These are phyloP conservation scores for Halcyon malimbica DNA, from an alignment of 2,113 vertebrate species.

Conservation along the genomic window DNA sequence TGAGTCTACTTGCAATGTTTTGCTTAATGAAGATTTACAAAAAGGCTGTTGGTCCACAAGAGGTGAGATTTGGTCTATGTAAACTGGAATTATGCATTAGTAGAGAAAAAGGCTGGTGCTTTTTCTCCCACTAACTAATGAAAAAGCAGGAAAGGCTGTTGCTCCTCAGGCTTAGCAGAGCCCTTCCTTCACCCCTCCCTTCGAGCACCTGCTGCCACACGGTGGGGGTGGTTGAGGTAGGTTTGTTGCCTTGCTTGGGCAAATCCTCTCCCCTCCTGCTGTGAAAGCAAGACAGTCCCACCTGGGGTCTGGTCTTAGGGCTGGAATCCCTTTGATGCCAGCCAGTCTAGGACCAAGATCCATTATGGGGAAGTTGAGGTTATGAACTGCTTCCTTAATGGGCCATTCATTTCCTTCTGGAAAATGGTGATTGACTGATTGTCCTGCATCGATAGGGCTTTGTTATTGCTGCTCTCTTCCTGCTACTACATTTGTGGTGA, in stretches of 20 bases:
- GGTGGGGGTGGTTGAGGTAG: not conserved
- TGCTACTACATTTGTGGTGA: not conserved
- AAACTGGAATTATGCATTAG: not conserved
- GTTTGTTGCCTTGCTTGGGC: not conserved
- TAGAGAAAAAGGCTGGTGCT: not conserved
- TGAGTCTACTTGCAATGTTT: not conserved
- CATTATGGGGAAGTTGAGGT: not conserved
- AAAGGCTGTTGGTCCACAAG: not conserved
- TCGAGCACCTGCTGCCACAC: rapidly evolving
- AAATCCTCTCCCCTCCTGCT: not conserved
- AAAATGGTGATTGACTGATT: not conserved
- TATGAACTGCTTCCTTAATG: not conserved
- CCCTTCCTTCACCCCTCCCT: not conserved
- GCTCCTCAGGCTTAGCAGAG: not conserved
- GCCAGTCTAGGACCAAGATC: not conserved
- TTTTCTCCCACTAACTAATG: not conserved
- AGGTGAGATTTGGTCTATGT: not conserved
- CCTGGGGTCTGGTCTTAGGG: rapidly evolving
- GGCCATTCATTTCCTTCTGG: not conserved
- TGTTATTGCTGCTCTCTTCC: not conserved
- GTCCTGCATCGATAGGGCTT: not conserved
- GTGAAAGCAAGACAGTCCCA: not conserved
- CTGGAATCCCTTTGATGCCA: not conserved
- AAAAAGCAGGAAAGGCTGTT: not conserved
- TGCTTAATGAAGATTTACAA: conserved; percentile 2